These are phyloP conservation scores for Camponotus floridanus DNA, from an alignment of 1,140 invertebrate genomes.

Conservation along the genomic window DNA sequence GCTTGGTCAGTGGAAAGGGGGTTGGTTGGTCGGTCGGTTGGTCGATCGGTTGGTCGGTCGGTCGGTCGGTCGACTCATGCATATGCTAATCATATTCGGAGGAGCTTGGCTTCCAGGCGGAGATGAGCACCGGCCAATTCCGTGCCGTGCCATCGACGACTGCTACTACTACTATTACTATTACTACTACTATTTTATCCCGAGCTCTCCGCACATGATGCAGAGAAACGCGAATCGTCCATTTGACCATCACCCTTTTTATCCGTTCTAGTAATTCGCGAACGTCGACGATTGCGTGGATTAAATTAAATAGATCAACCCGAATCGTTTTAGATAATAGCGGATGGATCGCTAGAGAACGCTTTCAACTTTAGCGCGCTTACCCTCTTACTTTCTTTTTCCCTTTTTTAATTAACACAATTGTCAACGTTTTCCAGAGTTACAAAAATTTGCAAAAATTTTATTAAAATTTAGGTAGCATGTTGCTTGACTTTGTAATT, in stretches of 20 bases:
- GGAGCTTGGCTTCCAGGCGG: constrained; percentile 77
- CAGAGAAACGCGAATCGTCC: constrained; percentile 39
- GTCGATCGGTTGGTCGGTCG: constrained; percentile 75
- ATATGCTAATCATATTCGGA: constrained; percentile 84
- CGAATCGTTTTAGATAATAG: constrained; percentile 21
- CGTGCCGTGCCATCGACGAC: constrained; percentile 70
- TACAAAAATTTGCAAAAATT: constrained; percentile 24
- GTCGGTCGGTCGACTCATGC: constrained; percentile 77
- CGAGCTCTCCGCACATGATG: constrained; percentile 38
- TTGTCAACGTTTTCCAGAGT: not conserved
- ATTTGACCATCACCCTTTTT: constrained; percentile 54
- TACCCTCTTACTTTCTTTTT: not conserved
- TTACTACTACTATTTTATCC: constrained; percentile 67
- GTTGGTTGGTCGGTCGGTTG: constrained; percentile 71
- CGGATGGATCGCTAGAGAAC: constrained; percentile 35
- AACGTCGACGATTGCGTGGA: constrained; percentile 44
- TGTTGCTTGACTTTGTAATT: no score
- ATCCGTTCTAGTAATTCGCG: constrained; percentile 23
- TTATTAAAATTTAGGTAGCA: no score
- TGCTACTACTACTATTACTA: constrained; percentile 65
- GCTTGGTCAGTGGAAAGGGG: constrained; percentile 80
- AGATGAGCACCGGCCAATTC: constrained; percentile 75
- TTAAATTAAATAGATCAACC: constrained; percentile 66
- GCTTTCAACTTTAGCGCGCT: not conserved
- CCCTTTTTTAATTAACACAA: not conserved